These are phyloP conservation scores for Cydia fagiglandana DNA, from an alignment of 1,140 invertebrate species.

Conservation along the genomic window DNA sequence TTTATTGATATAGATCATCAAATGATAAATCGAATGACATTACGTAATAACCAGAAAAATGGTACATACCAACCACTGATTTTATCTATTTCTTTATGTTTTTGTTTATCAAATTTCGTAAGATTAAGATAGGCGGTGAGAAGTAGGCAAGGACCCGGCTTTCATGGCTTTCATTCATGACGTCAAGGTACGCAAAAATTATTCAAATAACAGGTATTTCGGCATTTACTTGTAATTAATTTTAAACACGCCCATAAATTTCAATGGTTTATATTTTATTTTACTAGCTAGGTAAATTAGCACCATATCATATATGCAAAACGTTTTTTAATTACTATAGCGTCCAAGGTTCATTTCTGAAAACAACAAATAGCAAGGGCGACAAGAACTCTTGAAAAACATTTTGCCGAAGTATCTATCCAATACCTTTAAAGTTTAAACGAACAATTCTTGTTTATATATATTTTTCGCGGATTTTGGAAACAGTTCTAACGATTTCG, in stretches of 20 bases:
- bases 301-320: background rate
- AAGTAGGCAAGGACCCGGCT: background rate
- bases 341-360: background rate
- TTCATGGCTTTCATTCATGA: conserved; percentile 1
- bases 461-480: no score
- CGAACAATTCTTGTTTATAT: no score
- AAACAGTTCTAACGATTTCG: no score
- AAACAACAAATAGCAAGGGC: background rate
- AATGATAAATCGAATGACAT: background rate
- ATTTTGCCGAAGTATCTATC: no score
- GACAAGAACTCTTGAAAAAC: background rate
- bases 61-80: background rate
- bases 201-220: conserved; percentile 6
- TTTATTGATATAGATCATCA: background rate
- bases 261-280: background rate
- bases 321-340: background rate
- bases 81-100: background rate
- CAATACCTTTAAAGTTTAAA: no score
- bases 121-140: background rate
- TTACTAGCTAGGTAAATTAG: background rate
- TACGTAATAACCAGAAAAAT: background rate
- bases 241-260: conserved; percentile 1
- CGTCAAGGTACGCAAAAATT: conserved; percentile 8
- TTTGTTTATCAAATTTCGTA: background rate
- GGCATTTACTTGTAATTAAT: conserved; percentile 16